phyloP scores from a whole-genome alignment of 2,888 invertebrate species.

The Cataglyphis cursor region DNA sequence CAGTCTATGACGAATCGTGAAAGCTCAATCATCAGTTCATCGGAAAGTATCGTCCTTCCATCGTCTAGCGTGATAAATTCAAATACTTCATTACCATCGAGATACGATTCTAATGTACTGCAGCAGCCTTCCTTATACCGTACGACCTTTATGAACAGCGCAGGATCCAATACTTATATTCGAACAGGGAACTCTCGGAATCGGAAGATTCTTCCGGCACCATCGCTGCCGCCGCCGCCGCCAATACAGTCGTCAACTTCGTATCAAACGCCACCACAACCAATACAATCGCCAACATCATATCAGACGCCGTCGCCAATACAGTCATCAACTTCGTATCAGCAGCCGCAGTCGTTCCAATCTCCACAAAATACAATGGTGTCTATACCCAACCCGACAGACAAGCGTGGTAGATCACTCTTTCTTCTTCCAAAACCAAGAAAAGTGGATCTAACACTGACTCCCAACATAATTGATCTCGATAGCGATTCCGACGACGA shows the following conservation, averaged over 20 bases:
- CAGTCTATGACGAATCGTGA: constrained; percentile 67
- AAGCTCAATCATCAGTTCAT: constrained; percentile 65
- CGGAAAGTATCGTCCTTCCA: background rate
- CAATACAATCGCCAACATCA: background rate
- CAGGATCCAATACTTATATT: constrained; percentile 52
- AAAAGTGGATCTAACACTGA: background rate
- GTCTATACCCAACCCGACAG: constrained; percentile 63
- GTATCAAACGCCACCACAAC: background rate
- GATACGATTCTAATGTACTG: constrained; percentile 1
- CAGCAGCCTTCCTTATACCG: constrained; percentile 36
- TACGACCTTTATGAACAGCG: constrained; percentile 52
- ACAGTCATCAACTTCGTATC: background rate
- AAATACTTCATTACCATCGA: constrained; percentile 25
- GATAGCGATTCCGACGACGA: constrained; percentile 76
- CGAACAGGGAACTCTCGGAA: constrained; percentile 25
- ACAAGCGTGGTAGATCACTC: constrained; percentile 25
- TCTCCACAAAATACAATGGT: constrained; percentile 65
- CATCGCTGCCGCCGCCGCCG: background rate
- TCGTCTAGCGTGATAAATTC: background rate
- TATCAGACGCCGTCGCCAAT: background rate
- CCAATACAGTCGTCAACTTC: background rate
- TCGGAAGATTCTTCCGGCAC: background rate
- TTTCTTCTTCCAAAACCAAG: constrained; percentile 33
- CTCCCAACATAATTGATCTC: constrained; percentile 67
- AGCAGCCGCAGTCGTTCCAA: background rate